Base-by-base conservation (phyloP, 2,113 vertebrate species). In the Rhinichthys klamathensis region DNA sequence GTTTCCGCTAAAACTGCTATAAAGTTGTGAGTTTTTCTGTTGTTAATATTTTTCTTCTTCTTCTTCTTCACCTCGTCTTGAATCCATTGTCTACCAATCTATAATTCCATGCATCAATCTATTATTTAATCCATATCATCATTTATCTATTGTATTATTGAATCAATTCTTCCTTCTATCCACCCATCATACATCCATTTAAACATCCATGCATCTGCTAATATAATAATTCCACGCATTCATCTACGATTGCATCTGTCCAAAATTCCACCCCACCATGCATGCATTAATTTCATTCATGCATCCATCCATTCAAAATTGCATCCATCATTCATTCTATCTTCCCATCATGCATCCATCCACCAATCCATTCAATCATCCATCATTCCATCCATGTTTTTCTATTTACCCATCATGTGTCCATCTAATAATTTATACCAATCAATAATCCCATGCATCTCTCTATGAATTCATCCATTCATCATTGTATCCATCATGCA, bases 21-120 rank as follows among this genome's bases (percentile, higher is more conserved):
- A 21, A 54, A 76, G 18, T 54, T 32, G 73, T 76, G 25, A 27
- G 46, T 54, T 65, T 32, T 63, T 81, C 10, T 81, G 25, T 69
- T 15, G 41, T 12, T 54, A 13, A 81, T 81, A 18, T 23, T 65
- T 69, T 69, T 80, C 25, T 18, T 76, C 84, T 61, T 27, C 27
- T 21, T 76, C 85, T 61, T 27, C 10, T 32, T 11, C n/a, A 12
- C 67, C 35, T 41, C n/a, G 4, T 6, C 35, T 72, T 41, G 4
- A 21, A 72, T 70, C 18, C 32, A 41, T 41, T 38, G 5, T 70
- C 35, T 23, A 41, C 18, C 67, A 12, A 70, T 69, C 0, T 9
- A 16, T 1, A 10, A 30, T 51, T 76, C 74, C n/a, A 27, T 74
- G 3, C 6, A 46, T 46, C 23, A 16, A 51, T 51, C 1, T 44